These are phyloP conservation scores for Dicranocentrus wangi DNA, from an alignment of 2,888 invertebrate genomes.

Conservation along the genomic window DNA sequence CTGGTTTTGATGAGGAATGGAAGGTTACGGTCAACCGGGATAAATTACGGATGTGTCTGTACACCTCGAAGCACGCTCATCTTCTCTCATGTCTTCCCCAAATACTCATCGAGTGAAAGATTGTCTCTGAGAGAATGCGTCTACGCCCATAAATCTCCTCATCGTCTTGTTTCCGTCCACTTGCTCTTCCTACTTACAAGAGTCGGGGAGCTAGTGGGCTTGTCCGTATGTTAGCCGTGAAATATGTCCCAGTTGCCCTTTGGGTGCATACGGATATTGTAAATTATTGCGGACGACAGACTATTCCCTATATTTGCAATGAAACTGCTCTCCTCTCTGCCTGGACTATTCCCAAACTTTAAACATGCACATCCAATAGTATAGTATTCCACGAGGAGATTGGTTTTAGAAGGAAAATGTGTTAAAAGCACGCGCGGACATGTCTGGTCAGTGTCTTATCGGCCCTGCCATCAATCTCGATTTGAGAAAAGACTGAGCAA, in stretches of 20 bases:
- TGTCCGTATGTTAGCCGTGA: conserved; percentile 14
- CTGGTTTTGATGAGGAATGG: conserved; percentile 44
- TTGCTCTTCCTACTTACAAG: neutral
- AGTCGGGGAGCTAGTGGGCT: neutral
- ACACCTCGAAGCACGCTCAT: neutral
- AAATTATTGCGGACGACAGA: conserved; percentile 42
- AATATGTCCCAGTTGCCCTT: conserved; percentile 45
- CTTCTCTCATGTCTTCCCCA: neutral
- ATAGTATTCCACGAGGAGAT: too few species aligned
- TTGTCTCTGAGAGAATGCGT: conserved; percentile 9
- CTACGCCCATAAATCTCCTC: conserved; percentile 9
- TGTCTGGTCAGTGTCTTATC: conserved; percentile 46
- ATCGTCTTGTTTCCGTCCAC: conserved; percentile 38
- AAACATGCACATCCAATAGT: too few species aligned
- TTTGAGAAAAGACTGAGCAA: conserved; percentile 19
- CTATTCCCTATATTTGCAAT: too few species aligned
- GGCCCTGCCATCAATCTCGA: conserved; percentile 56
- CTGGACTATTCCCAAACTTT: too few species aligned
- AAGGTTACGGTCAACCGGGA: conserved; percentile 5
- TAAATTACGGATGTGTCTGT: conserved; percentile 21
- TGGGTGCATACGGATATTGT: conserved; percentile 57
- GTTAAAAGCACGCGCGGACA: conserved; percentile 30
- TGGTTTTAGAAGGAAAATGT: neutral
- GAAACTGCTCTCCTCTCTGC: neutral
- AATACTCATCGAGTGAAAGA: neutral